These are phyloP conservation scores for Strigamia crassipes DNA, from an alignment of 2,888 invertebrate genomes.

Conservation along the genomic window DNA sequence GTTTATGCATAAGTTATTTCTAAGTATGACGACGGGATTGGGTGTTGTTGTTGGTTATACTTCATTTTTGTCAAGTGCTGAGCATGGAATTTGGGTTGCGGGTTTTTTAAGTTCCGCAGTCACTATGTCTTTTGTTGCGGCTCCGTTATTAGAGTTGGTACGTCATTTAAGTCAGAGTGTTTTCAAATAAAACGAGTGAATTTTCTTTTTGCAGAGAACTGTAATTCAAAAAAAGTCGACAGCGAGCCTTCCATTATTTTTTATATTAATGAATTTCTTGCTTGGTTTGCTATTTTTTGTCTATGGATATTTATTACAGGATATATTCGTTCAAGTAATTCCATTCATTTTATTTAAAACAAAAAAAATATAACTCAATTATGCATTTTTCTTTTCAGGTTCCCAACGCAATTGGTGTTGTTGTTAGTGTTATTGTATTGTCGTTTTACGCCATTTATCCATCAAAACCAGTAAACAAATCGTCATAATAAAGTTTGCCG, in stretches of 20 bases:
- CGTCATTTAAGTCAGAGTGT: neutral
- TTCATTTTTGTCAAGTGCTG: neutral
- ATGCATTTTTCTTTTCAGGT: neutral
- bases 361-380: neutral
- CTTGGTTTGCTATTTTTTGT: neutral
- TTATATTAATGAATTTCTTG: neutral
- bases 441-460: slow-evolving; percentile 2
- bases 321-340: neutral
- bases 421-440: neutral
- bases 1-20: neutral
- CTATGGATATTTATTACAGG: neutral
- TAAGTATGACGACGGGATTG: neutral
- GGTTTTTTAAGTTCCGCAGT: neutral
- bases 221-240: neutral
- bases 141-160: neutral
- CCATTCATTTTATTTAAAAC: neutral
- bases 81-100: neutral
- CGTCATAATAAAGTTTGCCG: neutral
- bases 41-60: neutral
- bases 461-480: neutral
- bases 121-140: neutral
- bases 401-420: neutral
- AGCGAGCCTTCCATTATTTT: neutral
- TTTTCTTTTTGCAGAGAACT: neutral
- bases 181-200: neutral